Percentiles rank a stretch among this genome's conserved stretches.
Conservation (phyloP, 2,888 invertebrate genomes). For the Lacanobia oleracea region DNA sequence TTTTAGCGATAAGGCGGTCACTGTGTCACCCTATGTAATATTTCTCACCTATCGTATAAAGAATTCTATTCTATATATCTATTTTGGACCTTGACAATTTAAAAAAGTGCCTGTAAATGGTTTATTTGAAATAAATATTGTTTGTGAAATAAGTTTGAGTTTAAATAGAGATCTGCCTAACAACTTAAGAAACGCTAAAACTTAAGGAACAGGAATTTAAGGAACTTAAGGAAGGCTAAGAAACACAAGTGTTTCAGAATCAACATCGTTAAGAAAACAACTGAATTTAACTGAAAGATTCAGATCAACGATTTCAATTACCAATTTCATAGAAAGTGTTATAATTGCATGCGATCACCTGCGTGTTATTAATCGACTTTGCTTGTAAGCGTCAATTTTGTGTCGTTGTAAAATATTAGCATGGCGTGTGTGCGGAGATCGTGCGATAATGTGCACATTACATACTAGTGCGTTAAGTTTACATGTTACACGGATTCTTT, state of each 20-base stretch:
- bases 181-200: too few species aligned
- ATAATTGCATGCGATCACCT: conserved; percentile 28
- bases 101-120: too few species aligned
- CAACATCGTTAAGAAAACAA: neutral
- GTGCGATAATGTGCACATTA: conserved; percentile 25
- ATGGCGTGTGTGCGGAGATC: conserved; percentile 31
- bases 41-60: too few species aligned
- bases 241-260: neutral
- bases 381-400: conserved; percentile 19
- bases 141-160: too few species aligned
- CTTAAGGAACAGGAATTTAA: too few species aligned
- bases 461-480: conserved; percentile 1
- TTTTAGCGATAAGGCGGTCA: too few species aligned
- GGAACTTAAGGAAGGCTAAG: too few species aligned
- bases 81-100: too few species aligned
- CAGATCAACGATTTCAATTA: neutral
- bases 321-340: conserved; percentile 39
- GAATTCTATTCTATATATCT: too few species aligned
- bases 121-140: too few species aligned
- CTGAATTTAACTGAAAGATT: neutral
- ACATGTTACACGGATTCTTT: conserved; percentile 44
- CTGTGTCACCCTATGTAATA: too few species aligned
- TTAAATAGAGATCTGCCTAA: too few species aligned
- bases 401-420: conserved; percentile 24
- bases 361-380: conserved; percentile 41